These are phyloP conservation scores for Poecilobothrus nobilitatus DNA, from an alignment of 2,888 invertebrate genomes.

Conservation along the genomic window DNA sequence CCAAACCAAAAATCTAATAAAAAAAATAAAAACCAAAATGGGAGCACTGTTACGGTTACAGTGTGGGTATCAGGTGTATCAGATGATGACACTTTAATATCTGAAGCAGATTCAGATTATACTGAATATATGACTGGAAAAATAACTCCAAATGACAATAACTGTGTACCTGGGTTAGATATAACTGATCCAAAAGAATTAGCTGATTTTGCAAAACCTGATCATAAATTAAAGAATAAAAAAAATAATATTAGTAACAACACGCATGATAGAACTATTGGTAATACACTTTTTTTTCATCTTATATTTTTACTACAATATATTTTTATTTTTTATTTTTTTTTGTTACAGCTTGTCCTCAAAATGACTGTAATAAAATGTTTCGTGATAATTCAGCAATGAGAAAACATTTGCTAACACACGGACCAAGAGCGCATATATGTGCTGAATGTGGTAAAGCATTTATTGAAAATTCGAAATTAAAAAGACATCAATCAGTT, in stretches of 20 bases:
- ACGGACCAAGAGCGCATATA: conserved; percentile 92
- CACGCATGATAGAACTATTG: conserved; percentile 50
- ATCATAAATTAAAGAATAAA: conserved; percentile 42
- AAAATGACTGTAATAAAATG: conserved; percentile 94
- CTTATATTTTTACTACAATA: too few species aligned
- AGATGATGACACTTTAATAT: not conserved
- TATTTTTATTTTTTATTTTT: too few species aligned
- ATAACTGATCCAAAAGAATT: conserved; percentile 86
- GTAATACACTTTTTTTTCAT: too few species aligned
- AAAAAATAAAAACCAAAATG: too few species aligned
- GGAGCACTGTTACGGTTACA: not conserved
- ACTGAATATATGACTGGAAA: not conserved
- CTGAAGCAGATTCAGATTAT: not conserved
- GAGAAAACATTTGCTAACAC: conserved; percentile 94
- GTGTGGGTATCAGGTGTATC: not conserved
- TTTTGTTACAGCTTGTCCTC: conserved; percentile 87
- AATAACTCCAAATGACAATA: conserved; percentile 83
- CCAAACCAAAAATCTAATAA: too few species aligned
- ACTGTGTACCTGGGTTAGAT: conserved; percentile 50
- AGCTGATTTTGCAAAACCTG: conserved; percentile 79
- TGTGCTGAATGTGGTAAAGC: conserved; percentile 98
- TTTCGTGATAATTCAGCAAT: conserved; percentile 95
- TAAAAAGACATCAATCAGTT: conserved; percentile 91
- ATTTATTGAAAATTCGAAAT: conserved; percentile 92
- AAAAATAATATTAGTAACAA: not conserved